A percentile compares a stretch with the other conserved stretches of the same genome.
These are phyloP conservation scores for Rhynchophorus ferrugineus DNA, from an alignment of 1,140 invertebrate genomes.

Conservation along the genomic window DNA sequence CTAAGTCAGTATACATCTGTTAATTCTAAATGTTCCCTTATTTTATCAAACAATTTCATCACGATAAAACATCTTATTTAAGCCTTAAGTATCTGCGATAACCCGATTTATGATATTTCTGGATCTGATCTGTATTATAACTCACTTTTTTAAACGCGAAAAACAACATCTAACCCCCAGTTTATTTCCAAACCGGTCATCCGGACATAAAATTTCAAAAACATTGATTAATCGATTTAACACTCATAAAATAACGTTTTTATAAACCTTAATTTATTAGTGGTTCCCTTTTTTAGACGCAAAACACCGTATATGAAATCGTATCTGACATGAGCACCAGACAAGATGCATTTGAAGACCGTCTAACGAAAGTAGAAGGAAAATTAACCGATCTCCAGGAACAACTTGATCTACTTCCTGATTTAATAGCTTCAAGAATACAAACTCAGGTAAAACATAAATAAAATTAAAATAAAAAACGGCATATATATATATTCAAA, in stretches of 20 bases:
- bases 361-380: slow-evolving; percentile 77
- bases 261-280: neutral
- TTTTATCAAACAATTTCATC: too few relatives aligned
- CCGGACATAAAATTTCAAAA: too few relatives aligned
- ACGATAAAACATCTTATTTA: too few relatives aligned
- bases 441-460: slow-evolving; percentile 34
- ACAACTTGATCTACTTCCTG: slow-evolving; percentile 74
- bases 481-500: neutral
- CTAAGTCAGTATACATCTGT: too few relatives aligned
- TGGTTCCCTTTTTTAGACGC: slow-evolving; percentile 64
- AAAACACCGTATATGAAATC: slow-evolving; percentile 94
- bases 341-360: slow-evolving; percentile 83
- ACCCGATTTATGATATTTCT: too few relatives aligned
- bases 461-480: neutral
- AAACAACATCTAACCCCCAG: too few relatives aligned
- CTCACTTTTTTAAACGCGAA: too few relatives aligned
- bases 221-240: neutral
- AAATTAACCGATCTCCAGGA: slow-evolving; percentile 70
- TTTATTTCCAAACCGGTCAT: too few relatives aligned
- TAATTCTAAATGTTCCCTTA: too few relatives aligned
- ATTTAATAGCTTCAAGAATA: slow-evolving; percentile 56
- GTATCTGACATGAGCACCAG: slow-evolving; percentile 91
- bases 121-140: too few relatives aligned
- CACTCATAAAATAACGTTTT: neutral
- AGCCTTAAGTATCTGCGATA: too few relatives aligned